phyloP scores from a whole-genome alignment of 2,888 invertebrate species.

The Dynastes hyllus region DNA sequence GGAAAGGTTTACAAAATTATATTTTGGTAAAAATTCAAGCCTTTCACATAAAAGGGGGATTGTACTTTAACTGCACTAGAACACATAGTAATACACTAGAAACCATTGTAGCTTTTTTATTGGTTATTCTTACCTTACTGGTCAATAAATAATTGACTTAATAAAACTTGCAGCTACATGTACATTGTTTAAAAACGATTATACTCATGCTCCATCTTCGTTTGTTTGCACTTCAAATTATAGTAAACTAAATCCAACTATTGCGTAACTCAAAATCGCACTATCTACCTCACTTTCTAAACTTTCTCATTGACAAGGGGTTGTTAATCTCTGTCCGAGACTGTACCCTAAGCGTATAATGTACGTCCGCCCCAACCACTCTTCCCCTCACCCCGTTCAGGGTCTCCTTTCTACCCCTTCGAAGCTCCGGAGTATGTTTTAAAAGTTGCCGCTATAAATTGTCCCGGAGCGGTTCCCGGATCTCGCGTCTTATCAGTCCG shows the following conservation, averaged over 20 bases:
- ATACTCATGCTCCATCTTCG: too few relatives aligned
- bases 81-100: too few relatives aligned
- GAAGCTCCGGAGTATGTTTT: constrained; percentile 70
- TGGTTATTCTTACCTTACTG: too few relatives aligned
- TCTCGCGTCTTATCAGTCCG: constrained; percentile 70
- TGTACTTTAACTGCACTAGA: too few relatives aligned
- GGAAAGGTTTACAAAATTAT: too few relatives aligned
- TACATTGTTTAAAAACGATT: too few relatives aligned
- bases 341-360: constrained; percentile 68
- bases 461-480: constrained; percentile 72
- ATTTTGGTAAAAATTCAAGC: too few relatives aligned
- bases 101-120: too few relatives aligned
- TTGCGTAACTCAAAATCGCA: not conserved
- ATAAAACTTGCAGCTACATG: too few relatives aligned
- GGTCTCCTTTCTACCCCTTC: constrained; percentile 53
- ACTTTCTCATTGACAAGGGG: constrained; percentile 56
- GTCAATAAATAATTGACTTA: too few relatives aligned
- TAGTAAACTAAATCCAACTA: not conserved
- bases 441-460: constrained; percentile 73
- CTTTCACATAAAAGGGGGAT: too few relatives aligned
- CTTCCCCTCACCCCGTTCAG: constrained; percentile 49
- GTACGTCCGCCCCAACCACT: constrained; percentile 60
- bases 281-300: constrained; percentile 4
- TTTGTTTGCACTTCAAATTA: too few relatives aligned
- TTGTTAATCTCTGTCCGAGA: constrained; percentile 61